Base-by-base conservation (phyloP, 1,140 invertebrate species). In the Mizuhopecten yessoensis region DNA sequence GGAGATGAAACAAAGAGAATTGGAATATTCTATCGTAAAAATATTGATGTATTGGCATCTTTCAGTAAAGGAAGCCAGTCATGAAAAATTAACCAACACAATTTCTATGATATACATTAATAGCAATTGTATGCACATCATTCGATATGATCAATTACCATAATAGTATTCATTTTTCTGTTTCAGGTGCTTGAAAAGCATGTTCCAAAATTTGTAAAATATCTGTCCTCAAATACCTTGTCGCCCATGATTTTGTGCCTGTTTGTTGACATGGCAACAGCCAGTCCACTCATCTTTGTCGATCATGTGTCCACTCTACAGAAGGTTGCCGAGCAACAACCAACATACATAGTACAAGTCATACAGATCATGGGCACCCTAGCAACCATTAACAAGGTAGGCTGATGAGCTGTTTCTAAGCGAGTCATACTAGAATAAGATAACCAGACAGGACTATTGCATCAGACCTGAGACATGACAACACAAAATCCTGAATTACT, bases 171-270 rank as follows among this genome's bases (percentile, higher is more conserved):
- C 29, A 9, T 17, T 0, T 75, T 75, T 75, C 29, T 75, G 57
- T 75, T 75, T 75, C n/a, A 75, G 57, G 92, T 98, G 90, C 96
- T 99, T 75, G 98, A 98, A 96, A 97, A 98, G 0, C 98, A 98
- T 95, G 97, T 99, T 34, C 97, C 98, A 0, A 98, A 98, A 95
- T 96, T 99, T 75, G 97, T 98, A 93, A 97, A 98, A n/a, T 98
- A 98, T 94, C 95, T 98, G 15, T 97, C 97, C 33, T 97, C 97
- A 91, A 96, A 97, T 20, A 96, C 97, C 34, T 97, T 97, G 10
- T 97, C 97, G 29, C 93, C 97, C 34, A 96, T 97, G 86, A 97
- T 98, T 23, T 97, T 98, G 92, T 98, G 98, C 96, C 98, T 99
- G 36, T 97, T 99, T 94, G 96, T 98, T 3, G 97, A 98, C 94